phyloP scores from a whole-genome alignment of 2,888 invertebrate genomes.

The Odontomyia ornata region DNA sequence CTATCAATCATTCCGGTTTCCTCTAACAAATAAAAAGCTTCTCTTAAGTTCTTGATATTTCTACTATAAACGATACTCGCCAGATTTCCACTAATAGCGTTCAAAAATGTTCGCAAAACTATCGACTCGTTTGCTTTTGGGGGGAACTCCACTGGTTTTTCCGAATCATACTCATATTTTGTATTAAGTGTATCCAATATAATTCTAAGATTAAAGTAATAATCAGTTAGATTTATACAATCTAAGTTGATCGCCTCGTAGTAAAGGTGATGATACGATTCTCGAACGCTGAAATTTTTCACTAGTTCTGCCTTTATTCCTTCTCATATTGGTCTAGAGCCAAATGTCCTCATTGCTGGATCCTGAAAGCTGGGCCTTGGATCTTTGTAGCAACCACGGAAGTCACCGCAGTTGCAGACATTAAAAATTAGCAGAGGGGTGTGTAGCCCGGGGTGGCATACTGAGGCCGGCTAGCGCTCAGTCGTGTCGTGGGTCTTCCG shows the following conservation, averaged over 20 bases:
- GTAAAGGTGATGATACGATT: not conserved
- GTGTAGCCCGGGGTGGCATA: no score
- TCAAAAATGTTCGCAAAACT: slow-evolving; percentile 49
- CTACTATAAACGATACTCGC: slow-evolving; percentile 49
- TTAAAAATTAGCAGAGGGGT: no score
- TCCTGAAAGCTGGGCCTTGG: no score
- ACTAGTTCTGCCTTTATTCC: no score
- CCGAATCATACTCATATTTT: slow-evolving; percentile 47
- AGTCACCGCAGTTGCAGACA: no score
- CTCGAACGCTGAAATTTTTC: no score
- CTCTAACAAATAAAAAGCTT: slow-evolving; percentile 49
- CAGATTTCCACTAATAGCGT: slow-evolving; percentile 46
- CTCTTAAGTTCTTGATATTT: slow-evolving; percentile 46
- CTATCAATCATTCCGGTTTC: slow-evolving; percentile 46
- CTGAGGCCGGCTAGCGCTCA: no score
- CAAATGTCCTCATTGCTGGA: no score
- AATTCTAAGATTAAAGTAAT: slow-evolving; percentile 48
- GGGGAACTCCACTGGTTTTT: slow-evolving; percentile 49
- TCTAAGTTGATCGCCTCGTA: not conserved
- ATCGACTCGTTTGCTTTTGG: slow-evolving; percentile 49
- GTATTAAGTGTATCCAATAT: slow-evolving; percentile 50
- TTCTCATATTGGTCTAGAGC: no score
- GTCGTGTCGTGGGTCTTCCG: no score
- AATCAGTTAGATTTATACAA: slow-evolving; percentile 47
- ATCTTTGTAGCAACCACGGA: no score